phyloP scores from a whole-genome alignment of 2,888 invertebrate species.

The Campoplex capitator region DNA sequence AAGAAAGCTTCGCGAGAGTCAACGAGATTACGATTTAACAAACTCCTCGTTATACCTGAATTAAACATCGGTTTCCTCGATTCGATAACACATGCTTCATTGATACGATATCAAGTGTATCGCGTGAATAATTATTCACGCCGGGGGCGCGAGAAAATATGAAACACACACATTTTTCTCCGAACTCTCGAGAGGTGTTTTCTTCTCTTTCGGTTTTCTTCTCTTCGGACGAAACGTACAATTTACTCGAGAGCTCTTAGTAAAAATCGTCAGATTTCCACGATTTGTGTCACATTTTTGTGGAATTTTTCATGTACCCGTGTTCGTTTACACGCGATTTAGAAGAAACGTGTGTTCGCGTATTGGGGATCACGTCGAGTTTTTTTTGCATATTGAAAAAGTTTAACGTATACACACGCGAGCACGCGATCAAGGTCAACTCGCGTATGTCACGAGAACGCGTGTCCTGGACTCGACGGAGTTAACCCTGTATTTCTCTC shows the following conservation, averaged over 20 bases:
- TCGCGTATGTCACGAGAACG: constrained; percentile 62
- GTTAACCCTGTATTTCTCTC: constrained; percentile 16
- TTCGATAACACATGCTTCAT: neutral
- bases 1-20: constrained; percentile 17
- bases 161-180: neutral
- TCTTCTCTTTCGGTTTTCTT: no score
- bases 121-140: neutral
- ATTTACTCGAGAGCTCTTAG: constrained; percentile 2
- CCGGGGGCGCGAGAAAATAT: neutral
- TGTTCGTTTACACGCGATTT: no score
- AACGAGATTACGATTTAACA: constrained; percentile 38
- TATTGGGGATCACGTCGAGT: constrained; percentile 8
- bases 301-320: neutral
- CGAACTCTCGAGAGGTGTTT: neutral
- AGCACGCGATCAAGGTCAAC: constrained; percentile 68
- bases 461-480: constrained; percentile 40
- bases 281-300: constrained; percentile 18
- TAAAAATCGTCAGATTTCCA: constrained; percentile 9
- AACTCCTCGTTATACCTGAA: neutral
- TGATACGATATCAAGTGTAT: neutral
- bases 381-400: constrained; percentile 3
- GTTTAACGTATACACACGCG: constrained; percentile 49
- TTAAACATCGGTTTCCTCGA: neutral
- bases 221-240: constrained; percentile 11
- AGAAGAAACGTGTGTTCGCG: neutral